Base-by-base conservation (phyloP, 2,797 vertebrate species). In the Anas acuta region DNA sequence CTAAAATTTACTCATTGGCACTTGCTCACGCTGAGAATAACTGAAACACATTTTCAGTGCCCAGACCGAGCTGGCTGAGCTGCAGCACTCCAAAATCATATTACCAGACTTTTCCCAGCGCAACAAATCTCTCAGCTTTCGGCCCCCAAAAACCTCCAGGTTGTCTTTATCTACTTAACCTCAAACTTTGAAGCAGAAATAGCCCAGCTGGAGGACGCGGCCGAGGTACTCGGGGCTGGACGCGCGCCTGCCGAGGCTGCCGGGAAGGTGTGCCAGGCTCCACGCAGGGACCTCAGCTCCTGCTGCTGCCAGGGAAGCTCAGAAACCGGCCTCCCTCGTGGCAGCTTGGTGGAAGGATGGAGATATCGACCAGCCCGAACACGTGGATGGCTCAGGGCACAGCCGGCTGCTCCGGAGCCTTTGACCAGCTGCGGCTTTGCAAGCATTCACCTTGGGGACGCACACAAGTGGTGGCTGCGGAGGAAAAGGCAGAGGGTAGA, bases 401-500 rank as follows among this genome's bases (percentile, higher is more conserved):
- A 60, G 10, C 6, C 7, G 20, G 4, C 53, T 58, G 53, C 56
- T 45, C 4, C 25, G 20, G 3, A 85, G 39, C 43, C n/a, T 51
- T 54, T 81, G 21, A 7, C 43, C 72, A 13, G 33, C 30, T 51
- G 13, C 0, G 0, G 12, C 39, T 81, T 51, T 53, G 35, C 2
- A 7, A 26, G 33, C 20, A 49, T 67, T 58, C 30, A 16, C 6
- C 23, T 57, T 11, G 13, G 8, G 54, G 67, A 16, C 54, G 49
- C 56, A 25, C 15, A 3, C 37, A 25, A 13, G 47, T 4, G 64
- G 15, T 28, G 51, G 4, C 25, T 28, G n/a, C 1, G 4, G 62
- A 9, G 62, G 28, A 43, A 30, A 32, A 13, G 28, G 28, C 39
- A 32, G 39, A 6, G 51, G 26, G 14, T 4, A 53, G 51, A 2